phyloP scores from a whole-genome alignment of 2,888 invertebrate species.

The Nymphalis polychloros region DNA sequence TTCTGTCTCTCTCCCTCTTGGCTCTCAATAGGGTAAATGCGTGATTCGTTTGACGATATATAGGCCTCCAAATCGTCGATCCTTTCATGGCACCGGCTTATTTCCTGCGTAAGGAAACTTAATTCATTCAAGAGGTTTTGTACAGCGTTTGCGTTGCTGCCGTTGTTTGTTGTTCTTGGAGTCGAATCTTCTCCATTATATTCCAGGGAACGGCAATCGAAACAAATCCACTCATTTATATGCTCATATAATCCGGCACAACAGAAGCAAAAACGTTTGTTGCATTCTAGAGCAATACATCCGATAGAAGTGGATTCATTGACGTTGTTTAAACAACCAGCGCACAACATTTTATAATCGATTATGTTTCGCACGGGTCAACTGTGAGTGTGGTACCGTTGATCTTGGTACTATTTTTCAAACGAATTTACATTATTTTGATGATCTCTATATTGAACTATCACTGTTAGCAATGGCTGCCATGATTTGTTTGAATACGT shows the following conservation, averaged over 20 bases:
- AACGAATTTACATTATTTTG: not conserved
- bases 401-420: not conserved
- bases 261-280: not conserved
- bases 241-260: not conserved
- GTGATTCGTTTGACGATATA: constrained; percentile 1
- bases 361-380: not conserved
- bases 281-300: not conserved
- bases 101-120: constrained; percentile 12
- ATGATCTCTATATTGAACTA: not conserved
- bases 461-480: not conserved
- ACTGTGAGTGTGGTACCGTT: not conserved
- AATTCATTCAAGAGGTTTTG: constrained; percentile 12
- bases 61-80: constrained; percentile 10
- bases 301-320: not conserved
- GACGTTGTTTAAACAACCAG: constrained; percentile 7
- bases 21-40: not conserved
- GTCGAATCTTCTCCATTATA: not conserved
- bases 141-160: not conserved
- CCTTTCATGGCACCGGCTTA: constrained; percentile 15
- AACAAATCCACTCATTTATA: not conserved
- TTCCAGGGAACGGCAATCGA: not conserved
- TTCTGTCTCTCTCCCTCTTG: constrained; percentile 2
- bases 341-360: constrained; percentile 10
- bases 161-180: not conserved
- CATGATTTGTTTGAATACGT: not conserved